Base-by-base conservation (phyloP, 64 coral and sea anemone genomes). In the Catalaphyllia jardinei region DNA sequence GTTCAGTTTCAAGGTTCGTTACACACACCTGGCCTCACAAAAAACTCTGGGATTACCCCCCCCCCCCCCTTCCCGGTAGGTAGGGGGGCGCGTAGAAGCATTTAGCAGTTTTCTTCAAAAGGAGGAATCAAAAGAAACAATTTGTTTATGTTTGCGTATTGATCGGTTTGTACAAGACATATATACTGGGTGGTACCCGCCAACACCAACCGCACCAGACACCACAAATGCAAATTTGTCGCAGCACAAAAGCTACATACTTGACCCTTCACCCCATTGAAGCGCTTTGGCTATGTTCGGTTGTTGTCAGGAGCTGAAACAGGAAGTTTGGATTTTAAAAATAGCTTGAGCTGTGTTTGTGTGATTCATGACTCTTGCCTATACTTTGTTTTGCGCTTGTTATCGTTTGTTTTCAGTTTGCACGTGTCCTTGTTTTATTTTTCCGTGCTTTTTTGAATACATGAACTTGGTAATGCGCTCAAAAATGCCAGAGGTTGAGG, bases 291-390 rank as follows among this genome's bases (percentile, higher is more conserved):
- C 79, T 38, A 65, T 79, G 52, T 60, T 60, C 60, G 61, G 20
- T 4, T 60, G 12, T 24, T 65, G 62, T 65, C 15, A 25, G 6
- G 19, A 29, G 77, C 52, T 79, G 77, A 57, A 60, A 82, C 79
- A 20, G 79, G 79, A 82, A 82, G 79, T 82, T 38, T 6, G 39
- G 31, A 82, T 82, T n/a, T n/a, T 22, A 63, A 39, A 35, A 82
- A 63, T 64, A 82, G 79, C 79, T 17, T 25, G 10, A n/a, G 24
- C 24, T 38, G 52, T 25, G 22, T 78, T 52, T 54, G n/a, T 78
- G 25, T 49, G 42, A 15, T 57, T 54, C 42, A 24, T 52, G 27
- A n/a, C 76, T 12, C 57, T 79, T 60, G 27, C 50, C 17, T 3
- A 29, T 16, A 27, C 25, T 79, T 79, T 57, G 11, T 57, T 57